phyloP scores from a whole-genome alignment of 2,113 vertebrate genomes.

The Gymnogyps californianus region DNA sequence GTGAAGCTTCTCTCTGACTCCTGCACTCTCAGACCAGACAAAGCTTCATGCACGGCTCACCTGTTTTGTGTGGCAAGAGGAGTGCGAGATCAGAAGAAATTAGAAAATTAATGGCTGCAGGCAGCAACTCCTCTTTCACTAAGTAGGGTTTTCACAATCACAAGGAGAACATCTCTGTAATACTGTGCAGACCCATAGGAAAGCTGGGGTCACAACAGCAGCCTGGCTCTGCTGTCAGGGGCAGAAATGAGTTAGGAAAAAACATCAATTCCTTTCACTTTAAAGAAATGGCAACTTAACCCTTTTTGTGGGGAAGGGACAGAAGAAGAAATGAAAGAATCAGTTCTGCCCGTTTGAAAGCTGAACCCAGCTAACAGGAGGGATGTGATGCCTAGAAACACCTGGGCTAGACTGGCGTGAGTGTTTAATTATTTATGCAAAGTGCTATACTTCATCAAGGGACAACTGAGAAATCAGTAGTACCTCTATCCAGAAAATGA shows the following conservation, averaged over 20 bases:
- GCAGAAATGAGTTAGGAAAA: background rate
- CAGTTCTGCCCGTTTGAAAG: background rate
- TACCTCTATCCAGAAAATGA: background rate
- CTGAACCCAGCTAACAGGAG: background rate
- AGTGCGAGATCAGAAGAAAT: background rate
- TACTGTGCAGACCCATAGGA: background rate
- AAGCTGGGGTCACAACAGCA: background rate
- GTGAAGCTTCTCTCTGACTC: background rate
- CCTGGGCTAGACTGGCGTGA: background rate
- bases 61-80: background rate
- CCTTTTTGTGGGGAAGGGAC: background rate
- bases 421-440: background rate
- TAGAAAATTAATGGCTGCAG: background rate
- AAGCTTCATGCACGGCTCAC: background rate
- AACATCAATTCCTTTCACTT: background rate
- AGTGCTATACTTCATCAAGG: background rate
- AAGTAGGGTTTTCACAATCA: background rate
- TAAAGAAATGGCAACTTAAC: background rate
- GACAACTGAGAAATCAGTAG: background rate
- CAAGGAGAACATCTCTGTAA: background rate
- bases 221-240: background rate
- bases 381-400: background rate
- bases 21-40: background rate
- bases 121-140: background rate
- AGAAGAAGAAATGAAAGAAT: background rate